A percentile compares a stretch with the other conserved stretches of the same genome.
phyloP scores from a whole-genome alignment of 1,140 invertebrate species.

The Drosophila pectinifera region DNA sequence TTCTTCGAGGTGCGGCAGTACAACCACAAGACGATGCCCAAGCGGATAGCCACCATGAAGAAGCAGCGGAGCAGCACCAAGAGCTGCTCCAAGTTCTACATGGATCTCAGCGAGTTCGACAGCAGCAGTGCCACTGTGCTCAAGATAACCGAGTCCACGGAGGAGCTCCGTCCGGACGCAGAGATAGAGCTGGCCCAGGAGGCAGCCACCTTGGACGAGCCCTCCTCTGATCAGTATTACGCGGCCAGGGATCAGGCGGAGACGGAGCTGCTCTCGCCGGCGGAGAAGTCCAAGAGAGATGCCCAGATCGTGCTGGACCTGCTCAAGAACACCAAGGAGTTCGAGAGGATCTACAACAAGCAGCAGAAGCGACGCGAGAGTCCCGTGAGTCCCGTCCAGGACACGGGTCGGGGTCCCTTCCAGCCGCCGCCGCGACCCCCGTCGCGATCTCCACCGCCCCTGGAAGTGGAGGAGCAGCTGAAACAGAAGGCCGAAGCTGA shows the following conservation, averaged over 20 bases:
- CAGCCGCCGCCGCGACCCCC: conserved; percentile 63
- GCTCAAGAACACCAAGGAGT: conserved; percentile 93
- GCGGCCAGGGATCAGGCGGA: conserved; percentile 3
- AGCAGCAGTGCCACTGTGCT: conserved; percentile 85
- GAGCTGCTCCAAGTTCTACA: conserved; percentile 88
- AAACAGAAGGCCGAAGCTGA: conserved; percentile 1
- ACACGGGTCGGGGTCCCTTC: conserved; percentile 16
- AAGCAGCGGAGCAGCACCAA: conserved; percentile 87
- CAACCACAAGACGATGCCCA: conserved; percentile 88
- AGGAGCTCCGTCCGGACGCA: conserved; percentile 85
- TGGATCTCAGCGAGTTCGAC: conserved; percentile 86
- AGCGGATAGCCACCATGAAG: conserved; percentile 88
- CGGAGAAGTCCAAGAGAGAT: conserved; percentile 71
- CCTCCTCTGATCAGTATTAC: conserved; percentile 48
- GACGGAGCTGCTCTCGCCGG: conserved; percentile 59
- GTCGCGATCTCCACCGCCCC: conserved; percentile 70
- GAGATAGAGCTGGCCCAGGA: conserved; percentile 63
- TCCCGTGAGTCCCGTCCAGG: conserved; percentile 45
- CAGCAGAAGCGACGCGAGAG: conserved; percentile 85
- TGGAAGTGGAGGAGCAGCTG: conserved; percentile 60
- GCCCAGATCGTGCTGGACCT: conserved; percentile 91
- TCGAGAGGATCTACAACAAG: conserved; percentile 92
- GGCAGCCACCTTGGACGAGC: conserved; percentile 38
- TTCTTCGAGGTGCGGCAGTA: conserved; percentile 87
- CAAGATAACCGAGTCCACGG: conserved; percentile 88